phyloP scores from a whole-genome alignment of 2,888 invertebrate genomes.

The Nomada fabriciana region DNA sequence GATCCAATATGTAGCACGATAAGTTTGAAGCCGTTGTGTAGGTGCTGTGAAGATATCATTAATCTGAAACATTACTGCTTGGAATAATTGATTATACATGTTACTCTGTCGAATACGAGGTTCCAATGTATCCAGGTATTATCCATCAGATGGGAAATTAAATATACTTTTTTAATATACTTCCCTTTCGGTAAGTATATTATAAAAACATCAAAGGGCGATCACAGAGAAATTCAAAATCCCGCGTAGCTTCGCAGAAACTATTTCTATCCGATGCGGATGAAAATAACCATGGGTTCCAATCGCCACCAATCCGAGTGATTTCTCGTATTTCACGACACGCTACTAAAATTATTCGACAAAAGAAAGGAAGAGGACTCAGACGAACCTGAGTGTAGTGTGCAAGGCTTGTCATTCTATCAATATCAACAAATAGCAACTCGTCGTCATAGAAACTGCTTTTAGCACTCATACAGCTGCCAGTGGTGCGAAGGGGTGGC shows the following conservation, averaged over 20 bases:
- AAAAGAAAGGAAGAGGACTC: background rate
- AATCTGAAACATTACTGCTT: too few relatives aligned
- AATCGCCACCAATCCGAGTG: background rate
- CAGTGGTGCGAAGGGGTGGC: slow-evolving; percentile 42
- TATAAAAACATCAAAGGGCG: too few relatives aligned
- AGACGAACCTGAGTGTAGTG: background rate
- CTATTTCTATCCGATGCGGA: background rate
- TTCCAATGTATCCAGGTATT: too few relatives aligned
- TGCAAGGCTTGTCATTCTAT: slow-evolving; percentile 42
- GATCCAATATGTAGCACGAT: too few relatives aligned
- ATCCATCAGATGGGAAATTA: too few relatives aligned
- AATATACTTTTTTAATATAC: too few relatives aligned
- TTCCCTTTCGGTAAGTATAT: too few relatives aligned
- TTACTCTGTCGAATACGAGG: too few relatives aligned
- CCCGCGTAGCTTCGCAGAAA: background rate
- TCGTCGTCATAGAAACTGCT: slow-evolving; percentile 44
- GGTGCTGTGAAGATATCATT: too few relatives aligned
- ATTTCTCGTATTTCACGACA: background rate
- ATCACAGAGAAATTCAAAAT: background rate
- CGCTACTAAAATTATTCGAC: slow-evolving; percentile 18
- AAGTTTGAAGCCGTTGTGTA: too few relatives aligned
- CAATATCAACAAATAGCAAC: slow-evolving; percentile 48
- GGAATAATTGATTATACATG: too few relatives aligned
- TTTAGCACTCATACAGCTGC: slow-evolving; percentile 51
- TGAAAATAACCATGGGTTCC: slow-evolving; percentile 2